A percentile compares a stretch with the other conserved stretches of the same genome.
These are phyloP conservation scores for Drosophila lacicola DNA, from an alignment of 2,888 invertebrate species.

Conservation along the genomic window DNA sequence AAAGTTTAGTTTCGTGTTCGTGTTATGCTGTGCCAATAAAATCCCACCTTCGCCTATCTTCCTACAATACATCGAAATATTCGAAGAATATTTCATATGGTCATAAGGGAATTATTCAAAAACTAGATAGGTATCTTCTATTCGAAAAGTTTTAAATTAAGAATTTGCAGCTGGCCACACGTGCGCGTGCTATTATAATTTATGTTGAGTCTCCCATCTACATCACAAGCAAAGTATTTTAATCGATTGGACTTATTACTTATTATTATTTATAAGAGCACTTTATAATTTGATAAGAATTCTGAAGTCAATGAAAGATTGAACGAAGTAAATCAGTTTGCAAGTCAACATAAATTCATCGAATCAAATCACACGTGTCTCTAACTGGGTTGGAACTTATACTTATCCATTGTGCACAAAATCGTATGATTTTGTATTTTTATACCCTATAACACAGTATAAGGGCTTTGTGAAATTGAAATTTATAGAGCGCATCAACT, in stretches of 20 bases:
- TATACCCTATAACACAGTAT: background rate
- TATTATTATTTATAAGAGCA: conserved; percentile 28
- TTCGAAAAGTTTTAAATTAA: too few relatives aligned
- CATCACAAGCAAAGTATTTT: conserved; percentile 29
- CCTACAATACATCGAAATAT: too few relatives aligned
- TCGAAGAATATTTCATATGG: too few relatives aligned
- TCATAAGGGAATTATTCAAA: too few relatives aligned
- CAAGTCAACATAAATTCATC: background rate
- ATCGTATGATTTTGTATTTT: background rate
- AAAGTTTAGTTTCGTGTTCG: too few relatives aligned
- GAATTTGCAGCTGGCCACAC: background rate
- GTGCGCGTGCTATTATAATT: background rate
- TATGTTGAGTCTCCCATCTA: background rate
- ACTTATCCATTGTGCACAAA: background rate
- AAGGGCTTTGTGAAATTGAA: background rate
- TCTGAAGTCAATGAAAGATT: background rate
- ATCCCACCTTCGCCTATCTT: too few relatives aligned
- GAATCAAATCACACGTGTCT: conserved; percentile 3
- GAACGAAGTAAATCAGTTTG: conserved; percentile 1
- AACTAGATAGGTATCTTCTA: background rate
- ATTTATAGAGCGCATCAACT: too few relatives aligned
- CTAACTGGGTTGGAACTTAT: background rate
- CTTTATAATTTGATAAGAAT: conserved; percentile 19
- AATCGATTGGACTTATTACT: conserved; percentile 8
- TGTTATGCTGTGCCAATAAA: too few relatives aligned